Conservation (phyloP, 1,140 invertebrate genomes). For the Dendrolimus punctatus region DNA sequence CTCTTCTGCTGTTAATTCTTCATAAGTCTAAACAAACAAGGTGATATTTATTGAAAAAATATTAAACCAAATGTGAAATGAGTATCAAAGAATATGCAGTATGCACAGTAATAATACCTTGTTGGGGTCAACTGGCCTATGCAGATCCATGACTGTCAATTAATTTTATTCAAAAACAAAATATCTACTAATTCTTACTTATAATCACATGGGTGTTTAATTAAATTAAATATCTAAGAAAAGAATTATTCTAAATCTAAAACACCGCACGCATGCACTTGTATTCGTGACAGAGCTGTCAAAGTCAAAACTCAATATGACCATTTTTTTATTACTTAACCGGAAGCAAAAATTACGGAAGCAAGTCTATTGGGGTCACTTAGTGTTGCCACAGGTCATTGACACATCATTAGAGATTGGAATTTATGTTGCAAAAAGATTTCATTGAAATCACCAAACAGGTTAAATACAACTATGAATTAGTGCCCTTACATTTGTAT, state of each 20-base stretch:
- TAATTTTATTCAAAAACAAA: slow-evolving; percentile 9
- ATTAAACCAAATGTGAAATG: slow-evolving; percentile 7
- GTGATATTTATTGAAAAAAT: slow-evolving; percentile 9
- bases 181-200: slow-evolving; percentile 1
- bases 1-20: slow-evolving; percentile 80
- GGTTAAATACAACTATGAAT: too few relatives aligned
- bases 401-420: too few relatives aligned
- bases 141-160: slow-evolving; percentile 66
- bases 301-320: too few relatives aligned
- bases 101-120: slow-evolving; percentile 57
- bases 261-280: neutral
- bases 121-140: slow-evolving; percentile 75
- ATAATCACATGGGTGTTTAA: slow-evolving; percentile 9
- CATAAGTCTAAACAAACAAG: slow-evolving; percentile 73
- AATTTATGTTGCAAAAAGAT: too few relatives aligned
- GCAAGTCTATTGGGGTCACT: too few relatives aligned
- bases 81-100: neutral
- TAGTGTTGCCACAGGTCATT: too few relatives aligned
- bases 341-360: too few relatives aligned
- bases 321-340: too few relatives aligned
- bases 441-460: too few relatives aligned
- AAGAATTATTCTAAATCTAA: slow-evolving; percentile 3
- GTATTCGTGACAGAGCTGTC: neutral
- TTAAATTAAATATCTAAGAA: slow-evolving; percentile 12
- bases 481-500: too few relatives aligned